A percentile compares a stretch with the other conserved stretches of the same genome.
phyloP scores from a whole-genome alignment of 2,113 vertebrate species.

The Istiophorus platypterus region DNA sequence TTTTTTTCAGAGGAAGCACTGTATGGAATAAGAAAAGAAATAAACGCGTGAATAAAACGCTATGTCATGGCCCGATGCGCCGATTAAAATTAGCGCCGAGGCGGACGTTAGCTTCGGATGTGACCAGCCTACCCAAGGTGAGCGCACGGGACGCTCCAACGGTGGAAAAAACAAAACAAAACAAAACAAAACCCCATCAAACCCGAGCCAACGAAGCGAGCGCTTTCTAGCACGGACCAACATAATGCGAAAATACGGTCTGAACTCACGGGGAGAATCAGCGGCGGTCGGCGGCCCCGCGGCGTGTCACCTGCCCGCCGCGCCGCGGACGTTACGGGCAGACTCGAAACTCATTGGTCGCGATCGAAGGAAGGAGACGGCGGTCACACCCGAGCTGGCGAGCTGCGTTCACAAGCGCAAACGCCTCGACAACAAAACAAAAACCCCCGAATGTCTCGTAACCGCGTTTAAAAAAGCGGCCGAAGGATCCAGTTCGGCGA shows the following conservation, averaged over 20 bases:
- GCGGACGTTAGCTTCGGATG: slow-evolving; percentile 10
- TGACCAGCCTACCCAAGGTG: neutral
- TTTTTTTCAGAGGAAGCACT: neutral
- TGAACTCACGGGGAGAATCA: neutral
- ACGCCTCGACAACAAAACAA: neutral
- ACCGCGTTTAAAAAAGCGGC: too few species aligned
- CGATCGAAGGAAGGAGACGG: slow-evolving; percentile 12
- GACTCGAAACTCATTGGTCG: slow-evolving; percentile 52
- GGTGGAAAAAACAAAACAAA: too few species aligned
- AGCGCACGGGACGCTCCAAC: neutral
- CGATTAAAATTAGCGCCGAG: fast-evolving
- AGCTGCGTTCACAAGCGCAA: slow-evolving; percentile 62
- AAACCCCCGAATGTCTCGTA: neutral
- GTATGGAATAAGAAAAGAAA: too few species aligned
- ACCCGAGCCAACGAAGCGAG: neutral
- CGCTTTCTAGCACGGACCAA: neutral
- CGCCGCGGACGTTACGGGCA: neutral
- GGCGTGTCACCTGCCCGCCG: neutral
- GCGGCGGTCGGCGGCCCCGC: neutral
- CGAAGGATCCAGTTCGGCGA: fast-evolving
- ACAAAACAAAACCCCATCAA: too few species aligned
- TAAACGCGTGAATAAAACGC: too few species aligned
- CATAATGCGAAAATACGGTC: neutral
- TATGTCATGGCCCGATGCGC: neutral
- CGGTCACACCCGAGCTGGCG: slow-evolving; percentile 50